phyloP scores from a whole-genome alignment of 2,888 invertebrate genomes.

The Bedellia somnulentella region DNA sequence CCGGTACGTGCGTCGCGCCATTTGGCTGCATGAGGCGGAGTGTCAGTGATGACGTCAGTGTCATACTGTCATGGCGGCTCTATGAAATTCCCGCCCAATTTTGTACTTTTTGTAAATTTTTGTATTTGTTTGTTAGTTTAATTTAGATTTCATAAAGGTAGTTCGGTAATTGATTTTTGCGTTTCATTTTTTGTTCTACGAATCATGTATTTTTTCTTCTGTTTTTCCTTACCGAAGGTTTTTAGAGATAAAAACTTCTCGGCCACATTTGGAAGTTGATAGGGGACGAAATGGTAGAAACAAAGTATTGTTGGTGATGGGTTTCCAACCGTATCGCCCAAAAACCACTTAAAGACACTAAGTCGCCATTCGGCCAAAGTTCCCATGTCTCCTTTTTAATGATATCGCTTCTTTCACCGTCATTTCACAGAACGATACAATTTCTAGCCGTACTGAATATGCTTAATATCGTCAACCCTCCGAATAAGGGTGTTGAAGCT shows the following conservation, averaged over 20 bases:
- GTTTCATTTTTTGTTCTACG: not conserved
- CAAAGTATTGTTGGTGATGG: no score
- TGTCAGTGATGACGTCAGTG: conserved; percentile 18
- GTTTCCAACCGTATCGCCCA: no score
- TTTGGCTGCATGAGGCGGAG: conserved; percentile 41
- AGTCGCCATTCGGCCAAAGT: not conserved
- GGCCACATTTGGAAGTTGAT: no score
- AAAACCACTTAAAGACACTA: not conserved
- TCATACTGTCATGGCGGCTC: not conserved
- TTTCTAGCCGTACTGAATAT: no score
- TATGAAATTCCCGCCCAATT: not conserved
- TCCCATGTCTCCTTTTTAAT: no score
- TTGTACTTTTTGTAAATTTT: not conserved
- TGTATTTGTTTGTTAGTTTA: not conserved
- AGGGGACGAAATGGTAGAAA: no score
- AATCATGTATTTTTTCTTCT: not conserved
- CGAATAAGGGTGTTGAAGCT: no score
- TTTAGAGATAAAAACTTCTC: not conserved
- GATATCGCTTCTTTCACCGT: no score
- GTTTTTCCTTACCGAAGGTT: not conserved
- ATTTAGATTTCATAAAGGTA: not conserved
- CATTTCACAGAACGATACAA: no score
- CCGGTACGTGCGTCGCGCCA: conserved; percentile 46
- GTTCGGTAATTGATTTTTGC: not conserved
- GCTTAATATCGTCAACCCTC: no score